phyloP scores from a whole-genome alignment of 2,888 invertebrate genomes.

The Mystacides longicornis region DNA sequence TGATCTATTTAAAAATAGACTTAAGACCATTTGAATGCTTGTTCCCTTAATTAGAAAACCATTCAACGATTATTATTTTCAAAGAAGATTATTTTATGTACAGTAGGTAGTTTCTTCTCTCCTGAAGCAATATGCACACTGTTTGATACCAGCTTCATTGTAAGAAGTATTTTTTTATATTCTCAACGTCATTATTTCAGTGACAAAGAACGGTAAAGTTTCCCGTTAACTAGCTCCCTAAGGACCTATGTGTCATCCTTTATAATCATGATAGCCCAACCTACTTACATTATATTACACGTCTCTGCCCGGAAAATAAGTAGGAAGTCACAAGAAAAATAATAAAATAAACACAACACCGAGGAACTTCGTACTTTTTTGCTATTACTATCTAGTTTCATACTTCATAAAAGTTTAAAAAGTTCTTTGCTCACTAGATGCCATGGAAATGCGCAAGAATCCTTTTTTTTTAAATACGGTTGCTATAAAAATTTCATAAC shows the following conservation, averaged over 20 bases:
- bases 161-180: conserved; percentile 3
- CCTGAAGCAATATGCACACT: no score
- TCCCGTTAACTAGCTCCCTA: conserved; percentile 6
- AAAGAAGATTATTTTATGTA: no score
- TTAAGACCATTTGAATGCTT: no score
- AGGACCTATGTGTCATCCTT: conserved; percentile 1
- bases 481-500: background rate
- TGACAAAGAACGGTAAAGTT: conserved; percentile 5
- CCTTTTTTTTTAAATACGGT: background rate
- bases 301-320: background rate
- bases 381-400: background rate
- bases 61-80: no score
- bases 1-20: no score
- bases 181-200: conserved; percentile 2
- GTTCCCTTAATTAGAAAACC: no score
- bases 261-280: background rate
- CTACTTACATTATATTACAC: background rate
- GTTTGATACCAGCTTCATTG: background rate
- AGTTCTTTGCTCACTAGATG: background rate
- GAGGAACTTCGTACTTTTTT: background rate
- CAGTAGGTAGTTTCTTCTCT: no score
- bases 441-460: background rate
- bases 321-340: background rate
- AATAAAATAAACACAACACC: background rate
- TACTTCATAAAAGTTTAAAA: background rate